Percentiles rank a stretch among this genome's conserved stretches.
Conservation (phyloP, 2,113 vertebrate genomes). For the Phylloscopus trochilus region DNA sequence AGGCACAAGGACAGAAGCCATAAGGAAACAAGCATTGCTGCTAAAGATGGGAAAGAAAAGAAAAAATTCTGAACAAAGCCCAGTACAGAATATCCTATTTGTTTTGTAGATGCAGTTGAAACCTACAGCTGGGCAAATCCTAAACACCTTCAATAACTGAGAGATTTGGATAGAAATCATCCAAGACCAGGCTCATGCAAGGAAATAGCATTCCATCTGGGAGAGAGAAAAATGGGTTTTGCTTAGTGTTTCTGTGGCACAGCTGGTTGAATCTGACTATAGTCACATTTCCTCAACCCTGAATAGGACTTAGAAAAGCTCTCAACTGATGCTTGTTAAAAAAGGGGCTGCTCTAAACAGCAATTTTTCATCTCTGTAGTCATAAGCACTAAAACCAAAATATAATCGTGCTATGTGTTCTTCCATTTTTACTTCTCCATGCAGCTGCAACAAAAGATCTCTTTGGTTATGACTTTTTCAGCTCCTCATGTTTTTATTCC, state of each 20-base stretch:
- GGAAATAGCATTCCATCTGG: neutral
- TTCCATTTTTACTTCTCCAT: neutral
- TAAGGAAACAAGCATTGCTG: neutral
- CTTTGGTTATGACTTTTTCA: neutral
- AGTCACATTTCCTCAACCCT: neutral
- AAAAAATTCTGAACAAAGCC: neutral
- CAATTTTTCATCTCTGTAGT: neutral
- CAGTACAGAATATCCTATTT: neutral
- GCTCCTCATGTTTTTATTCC: neutral
- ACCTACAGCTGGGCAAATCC: neutral
- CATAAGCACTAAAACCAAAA: neutral
- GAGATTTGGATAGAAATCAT: neutral
- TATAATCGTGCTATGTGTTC: neutral
- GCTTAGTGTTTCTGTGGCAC: neutral
- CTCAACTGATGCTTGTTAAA: neutral
- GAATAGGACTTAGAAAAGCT: neutral
- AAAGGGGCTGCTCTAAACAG: neutral
- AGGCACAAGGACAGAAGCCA: constrained; percentile 1
- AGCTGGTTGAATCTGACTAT: neutral
- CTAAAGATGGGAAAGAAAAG: neutral
- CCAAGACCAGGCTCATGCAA: neutral
- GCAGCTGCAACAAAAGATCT: neutral
- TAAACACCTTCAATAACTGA: neutral
- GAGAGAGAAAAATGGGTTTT: neutral
- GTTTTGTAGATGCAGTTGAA: neutral